These are phyloP conservation scores for Leucoraja ocellata DNA, from an alignment of 2,797 vertebrate genomes.

Conservation along the genomic window DNA sequence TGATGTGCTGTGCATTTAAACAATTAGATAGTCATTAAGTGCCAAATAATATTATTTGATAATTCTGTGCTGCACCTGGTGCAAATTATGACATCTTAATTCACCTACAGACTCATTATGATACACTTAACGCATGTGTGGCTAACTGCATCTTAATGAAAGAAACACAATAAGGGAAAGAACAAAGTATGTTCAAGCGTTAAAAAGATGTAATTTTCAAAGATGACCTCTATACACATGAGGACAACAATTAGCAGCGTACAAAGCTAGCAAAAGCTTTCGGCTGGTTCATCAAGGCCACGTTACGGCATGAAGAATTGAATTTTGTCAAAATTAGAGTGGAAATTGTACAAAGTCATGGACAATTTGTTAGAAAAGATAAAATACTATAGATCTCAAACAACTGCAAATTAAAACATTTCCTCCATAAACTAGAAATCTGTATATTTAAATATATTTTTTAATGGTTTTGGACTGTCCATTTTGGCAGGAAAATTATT, in stretches of 20 bases:
- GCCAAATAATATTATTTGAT: constrained; percentile 41
- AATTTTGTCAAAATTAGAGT: background rate
- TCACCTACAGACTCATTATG: constrained; percentile 39
- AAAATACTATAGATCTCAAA: background rate
- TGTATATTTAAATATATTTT: background rate
- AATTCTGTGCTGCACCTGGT: constrained; percentile 43
- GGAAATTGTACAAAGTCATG: background rate
- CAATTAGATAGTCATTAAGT: constrained; percentile 47
- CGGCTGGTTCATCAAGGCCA: constrained; percentile 1
- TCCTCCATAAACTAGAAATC: background rate
- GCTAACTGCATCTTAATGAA: constrained; percentile 38
- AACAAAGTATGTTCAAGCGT: constrained; percentile 37
- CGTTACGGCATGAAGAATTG: background rate
- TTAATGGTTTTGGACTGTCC: background rate
- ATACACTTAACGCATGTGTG: constrained; percentile 33
- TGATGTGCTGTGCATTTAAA: constrained; percentile 48
- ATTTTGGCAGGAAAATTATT: background rate
- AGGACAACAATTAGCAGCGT: constrained; percentile 23
- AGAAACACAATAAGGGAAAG: constrained; percentile 35
- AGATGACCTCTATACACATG: constrained; percentile 37
- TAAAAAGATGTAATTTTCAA: constrained; percentile 37
- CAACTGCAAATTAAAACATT: background rate
- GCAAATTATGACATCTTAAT: constrained; percentile 44
- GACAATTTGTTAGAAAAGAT: background rate
- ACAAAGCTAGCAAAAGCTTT: constrained; percentile 25